Evolutionary conservation across 1,140 invertebrate genomes (phyloP), one percentile per base, ranked within the genome.

Genomic region (Trigoniulus corallinus): DNA sequence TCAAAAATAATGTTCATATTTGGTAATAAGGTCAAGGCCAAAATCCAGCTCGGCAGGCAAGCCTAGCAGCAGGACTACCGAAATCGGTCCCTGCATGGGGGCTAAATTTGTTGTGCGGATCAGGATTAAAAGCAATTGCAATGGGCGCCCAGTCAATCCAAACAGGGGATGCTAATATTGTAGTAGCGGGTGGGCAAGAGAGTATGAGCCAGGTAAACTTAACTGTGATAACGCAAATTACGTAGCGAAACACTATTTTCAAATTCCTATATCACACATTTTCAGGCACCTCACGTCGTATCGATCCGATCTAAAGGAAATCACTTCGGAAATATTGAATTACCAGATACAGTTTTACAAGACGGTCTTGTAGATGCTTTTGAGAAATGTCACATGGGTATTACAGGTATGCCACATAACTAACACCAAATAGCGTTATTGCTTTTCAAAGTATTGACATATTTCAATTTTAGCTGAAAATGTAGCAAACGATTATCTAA

Each of bases 31-130:
- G 74, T 4, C 77, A 85, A 67, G 86, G 87, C 23, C 86, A 88
- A 69, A 91, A 91, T 69, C 82, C 87, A 50, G 83, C 82, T 0
- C 71, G 87, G 55, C 85, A 89, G 65, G 82, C 86, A 40, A 69
- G 82, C 13, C 64, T 87, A 1, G 74, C 75, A 57, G 83, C 83
- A 47, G 84, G 82, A n/a, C 63, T 91, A 57, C 83, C 85, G 26
- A 64, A 75, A 52, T 59, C 68, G 48, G 76, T 82, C 25, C 82
- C 87, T 44, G 79, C 86, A 27, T 81, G 75, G 62, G 66, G 73
- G n/a, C 63, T 91, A 7, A 89, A 87, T 60, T 82, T 88, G 80
- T 64, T 91, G 2, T 92, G 87, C 70, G 87, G 85, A 26, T 89
- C 85, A 41, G 86, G 87, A 7, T 63, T 92, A 1, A 82, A 82